Percentiles rank a stretch among this genome's conserved stretches.
Evolutionary conservation across 1,140 invertebrate genomes (phyloP).

Genomic region (Cotesia glomerata): DNA sequence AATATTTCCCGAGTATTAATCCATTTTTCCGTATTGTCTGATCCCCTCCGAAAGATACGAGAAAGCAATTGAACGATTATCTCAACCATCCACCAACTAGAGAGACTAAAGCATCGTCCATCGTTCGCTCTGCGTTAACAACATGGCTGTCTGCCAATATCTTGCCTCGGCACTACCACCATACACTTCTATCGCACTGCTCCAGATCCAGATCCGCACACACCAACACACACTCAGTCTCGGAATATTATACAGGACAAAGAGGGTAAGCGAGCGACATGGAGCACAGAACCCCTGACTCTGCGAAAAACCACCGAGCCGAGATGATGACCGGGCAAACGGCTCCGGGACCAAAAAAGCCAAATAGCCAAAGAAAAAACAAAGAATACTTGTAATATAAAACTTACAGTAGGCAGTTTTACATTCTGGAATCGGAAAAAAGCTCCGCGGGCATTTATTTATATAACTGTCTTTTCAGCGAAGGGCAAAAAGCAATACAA

Average conservation of each 20-base stretch:
- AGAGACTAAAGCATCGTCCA: constrained; percentile 1
- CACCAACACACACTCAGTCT: not conserved
- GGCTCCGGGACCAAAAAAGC: not conserved
- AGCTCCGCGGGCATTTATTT: too few species aligned
- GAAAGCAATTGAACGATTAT: constrained; percentile 17
- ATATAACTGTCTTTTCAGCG: too few species aligned
- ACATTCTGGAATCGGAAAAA: not conserved
- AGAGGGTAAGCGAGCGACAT: not conserved
- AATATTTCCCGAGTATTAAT: not conserved
- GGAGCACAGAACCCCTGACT: constrained; percentile 16
- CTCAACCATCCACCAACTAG: not conserved
- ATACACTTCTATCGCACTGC: not conserved
- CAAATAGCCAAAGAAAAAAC: not conserved
- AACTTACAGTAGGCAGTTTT: not conserved
- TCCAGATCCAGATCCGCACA: not conserved
- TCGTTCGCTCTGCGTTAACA: constrained; percentile 23
- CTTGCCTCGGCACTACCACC: too few species aligned
- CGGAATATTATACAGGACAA: constrained; percentile 11
- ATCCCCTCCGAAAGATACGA: not conserved
- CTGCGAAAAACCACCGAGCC: constrained; percentile 8
- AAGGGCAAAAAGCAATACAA: too few species aligned
- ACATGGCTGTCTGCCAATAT: constrained; percentile 23
- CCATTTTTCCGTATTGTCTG: not conserved
- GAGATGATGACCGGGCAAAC: not conserved
- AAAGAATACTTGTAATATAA: too few species aligned